Conservation (phyloP, 1,140 invertebrate species). For the Aphaenogaster ashmeadi region DNA sequence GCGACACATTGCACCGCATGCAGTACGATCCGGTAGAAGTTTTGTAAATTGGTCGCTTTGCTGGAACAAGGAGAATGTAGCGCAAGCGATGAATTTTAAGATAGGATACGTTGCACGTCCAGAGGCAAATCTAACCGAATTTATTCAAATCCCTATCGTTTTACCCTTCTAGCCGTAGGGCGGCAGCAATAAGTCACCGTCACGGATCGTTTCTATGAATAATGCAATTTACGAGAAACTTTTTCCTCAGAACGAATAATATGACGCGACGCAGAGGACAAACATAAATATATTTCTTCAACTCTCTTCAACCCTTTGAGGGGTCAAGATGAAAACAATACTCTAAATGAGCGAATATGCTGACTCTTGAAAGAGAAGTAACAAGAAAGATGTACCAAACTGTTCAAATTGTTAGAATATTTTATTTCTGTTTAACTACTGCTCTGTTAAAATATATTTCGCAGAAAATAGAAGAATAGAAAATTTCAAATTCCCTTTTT, state of each 20-base stretch:
- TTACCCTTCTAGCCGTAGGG: slow-evolving; percentile 55
- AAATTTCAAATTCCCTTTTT: neutral
- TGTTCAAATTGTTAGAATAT: neutral
- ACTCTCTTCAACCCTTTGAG: slow-evolving; percentile 23
- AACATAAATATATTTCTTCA: slow-evolving; percentile 33
- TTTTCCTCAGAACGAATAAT: slow-evolving; percentile 66
- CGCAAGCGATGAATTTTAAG: slow-evolving; percentile 69
- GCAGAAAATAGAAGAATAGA: neutral
- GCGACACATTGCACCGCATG: slow-evolving; percentile 33
- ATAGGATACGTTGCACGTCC: slow-evolving; percentile 60
- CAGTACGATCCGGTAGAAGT: slow-evolving; percentile 25
- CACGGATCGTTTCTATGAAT: slow-evolving; percentile 73
- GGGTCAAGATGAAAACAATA: neutral
- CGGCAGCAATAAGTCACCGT: slow-evolving; percentile 76
- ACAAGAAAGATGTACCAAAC: neutral
- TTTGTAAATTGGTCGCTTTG: slow-evolving; percentile 56
- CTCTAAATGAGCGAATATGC: neutral
- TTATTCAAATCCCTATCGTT: slow-evolving; percentile 80
- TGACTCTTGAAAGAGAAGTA: neutral
- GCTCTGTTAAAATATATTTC: neutral
- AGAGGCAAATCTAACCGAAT: slow-evolving; percentile 73
- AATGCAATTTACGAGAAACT: slow-evolving; percentile 72
- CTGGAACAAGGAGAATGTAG: slow-evolving; percentile 18
- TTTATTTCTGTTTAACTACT: neutral
- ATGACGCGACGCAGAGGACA: slow-evolving; percentile 31